Evolutionary conservation across 2,113 vertebrate genomes (phyloP).

Genomic region (Oryzias celebensis): DNA sequence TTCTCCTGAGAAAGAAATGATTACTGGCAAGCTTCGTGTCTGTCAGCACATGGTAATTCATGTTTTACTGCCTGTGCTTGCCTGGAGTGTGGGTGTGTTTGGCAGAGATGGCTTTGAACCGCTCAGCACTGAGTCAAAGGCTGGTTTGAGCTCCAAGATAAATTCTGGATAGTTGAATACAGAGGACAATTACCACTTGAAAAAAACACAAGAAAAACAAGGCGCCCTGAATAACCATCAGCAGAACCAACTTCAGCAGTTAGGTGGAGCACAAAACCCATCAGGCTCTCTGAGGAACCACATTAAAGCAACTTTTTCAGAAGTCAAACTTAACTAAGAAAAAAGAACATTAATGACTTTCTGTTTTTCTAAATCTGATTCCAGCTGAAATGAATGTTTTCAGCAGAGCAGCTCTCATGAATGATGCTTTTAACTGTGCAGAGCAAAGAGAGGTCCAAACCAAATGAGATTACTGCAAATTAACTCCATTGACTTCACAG

Average conservation of each 20-base stretch:
- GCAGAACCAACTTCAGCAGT: too few relatives aligned
- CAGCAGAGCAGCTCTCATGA: constrained; percentile 8
- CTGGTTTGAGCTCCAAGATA: constrained; percentile 16
- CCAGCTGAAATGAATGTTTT: constrained; percentile 18
- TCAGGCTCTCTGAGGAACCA: too few relatives aligned
- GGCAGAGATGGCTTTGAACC: constrained; percentile 39
- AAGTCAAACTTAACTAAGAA: too few relatives aligned
- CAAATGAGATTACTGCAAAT: constrained; percentile 21
- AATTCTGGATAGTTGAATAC: constrained; percentile 17
- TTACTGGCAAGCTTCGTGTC: constrained; percentile 35
- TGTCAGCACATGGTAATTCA: constrained; percentile 48
- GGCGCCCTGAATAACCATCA: neutral
- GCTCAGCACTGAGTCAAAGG: constrained; percentile 16
- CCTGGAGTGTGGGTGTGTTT: constrained; percentile 29
- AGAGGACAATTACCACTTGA: neutral
- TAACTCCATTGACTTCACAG: constrained; percentile 23
- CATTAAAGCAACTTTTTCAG: too few relatives aligned
- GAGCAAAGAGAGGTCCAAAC: constrained; percentile 19
- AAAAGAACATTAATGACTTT: neutral
- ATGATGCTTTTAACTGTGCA: neutral
- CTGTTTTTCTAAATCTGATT: constrained; percentile 3
- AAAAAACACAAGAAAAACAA: neutral
- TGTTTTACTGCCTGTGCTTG: constrained; percentile 12
- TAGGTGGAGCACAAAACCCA: too few relatives aligned
- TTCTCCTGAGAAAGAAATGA: constrained; percentile 14